Evolutionary conservation across 92 coral and sea anemone species (phyloP).

Genomic region (Palythoa grandis): DNA sequence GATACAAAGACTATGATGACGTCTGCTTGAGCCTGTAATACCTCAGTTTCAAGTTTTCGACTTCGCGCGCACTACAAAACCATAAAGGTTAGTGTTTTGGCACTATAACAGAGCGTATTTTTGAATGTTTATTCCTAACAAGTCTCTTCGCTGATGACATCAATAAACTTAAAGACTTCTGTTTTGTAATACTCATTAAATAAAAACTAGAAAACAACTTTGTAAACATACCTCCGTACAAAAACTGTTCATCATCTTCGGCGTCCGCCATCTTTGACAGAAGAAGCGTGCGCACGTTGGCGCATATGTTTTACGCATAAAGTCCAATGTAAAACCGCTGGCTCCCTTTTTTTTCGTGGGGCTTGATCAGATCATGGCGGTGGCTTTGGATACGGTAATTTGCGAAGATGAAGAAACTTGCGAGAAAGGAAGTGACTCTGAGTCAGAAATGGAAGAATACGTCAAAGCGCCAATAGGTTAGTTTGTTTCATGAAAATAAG

Average conservation of each 20-base stretch:
- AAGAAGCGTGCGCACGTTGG: conserved; percentile 62
- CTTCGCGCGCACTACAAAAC: too few relatives aligned
- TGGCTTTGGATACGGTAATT: conserved; percentile 55
- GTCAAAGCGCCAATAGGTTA: conserved; percentile 95
- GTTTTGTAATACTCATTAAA: neutral
- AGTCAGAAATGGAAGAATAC: conserved; percentile 74
- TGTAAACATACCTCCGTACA: conserved; percentile 70
- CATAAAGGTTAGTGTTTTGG: too few relatives aligned
- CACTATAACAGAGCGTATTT: too few relatives aligned
- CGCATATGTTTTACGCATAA: conserved; percentile 41
- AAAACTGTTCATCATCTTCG: conserved; percentile 93
- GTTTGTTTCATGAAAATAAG: conserved; percentile 15
- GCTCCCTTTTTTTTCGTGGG: conserved; percentile 1
- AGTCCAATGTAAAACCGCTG: conserved; percentile 38
- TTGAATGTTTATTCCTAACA: too few relatives aligned
- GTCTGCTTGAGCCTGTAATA: too few relatives aligned
- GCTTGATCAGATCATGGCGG: conserved; percentile 80
- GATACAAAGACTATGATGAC: too few relatives aligned
- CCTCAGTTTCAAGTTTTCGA: too few relatives aligned
- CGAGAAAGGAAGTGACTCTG: conserved; percentile 82
- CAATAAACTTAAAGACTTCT: neutral
- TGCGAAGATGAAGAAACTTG: conserved; percentile 77
- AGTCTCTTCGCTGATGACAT: too few relatives aligned
- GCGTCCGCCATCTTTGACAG: conserved; percentile 96
- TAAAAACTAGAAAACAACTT: neutral